Evolutionary conservation across 2,888 invertebrate genomes (phyloP).

Genomic region (Ornithoptera alexandrae): DNA sequence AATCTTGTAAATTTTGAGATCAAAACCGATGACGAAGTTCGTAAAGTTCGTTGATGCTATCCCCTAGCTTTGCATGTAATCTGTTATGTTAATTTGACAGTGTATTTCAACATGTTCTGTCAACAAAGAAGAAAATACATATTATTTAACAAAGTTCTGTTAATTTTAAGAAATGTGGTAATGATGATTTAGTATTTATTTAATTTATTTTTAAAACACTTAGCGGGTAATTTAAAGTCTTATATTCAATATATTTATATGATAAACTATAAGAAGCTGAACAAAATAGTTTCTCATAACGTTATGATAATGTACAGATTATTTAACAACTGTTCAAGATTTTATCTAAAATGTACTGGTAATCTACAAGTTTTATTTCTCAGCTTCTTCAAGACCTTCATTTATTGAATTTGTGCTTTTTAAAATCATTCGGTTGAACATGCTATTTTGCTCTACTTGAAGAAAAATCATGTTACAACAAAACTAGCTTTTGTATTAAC

Average conservation of each 20-base stretch:
- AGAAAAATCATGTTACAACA: too few species aligned
- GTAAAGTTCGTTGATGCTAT: not conserved
- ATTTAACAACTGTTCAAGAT: too few species aligned
- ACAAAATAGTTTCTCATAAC: not conserved
- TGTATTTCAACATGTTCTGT: constrained; percentile 7
- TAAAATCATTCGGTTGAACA: too few species aligned
- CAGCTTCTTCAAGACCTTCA: too few species aligned
- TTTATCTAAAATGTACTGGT: too few species aligned
- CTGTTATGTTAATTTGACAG: constrained; percentile 9
- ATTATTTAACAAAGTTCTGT: constrained; percentile 5
- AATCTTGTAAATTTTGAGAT: too few species aligned
- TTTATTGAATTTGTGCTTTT: too few species aligned
- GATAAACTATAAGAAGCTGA: not conserved
- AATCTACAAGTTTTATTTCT: too few species aligned
- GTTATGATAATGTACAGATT: too few species aligned
- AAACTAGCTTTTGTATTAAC: too few species aligned
- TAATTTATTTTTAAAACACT: not conserved
- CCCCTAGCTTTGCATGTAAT: not conserved
- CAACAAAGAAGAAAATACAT: constrained; percentile 21
- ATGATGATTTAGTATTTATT: constrained; percentile 5
- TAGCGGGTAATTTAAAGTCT: not conserved
- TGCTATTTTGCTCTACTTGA: too few species aligned
- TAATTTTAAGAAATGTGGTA: constrained; percentile 25
- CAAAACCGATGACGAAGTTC: not conserved
- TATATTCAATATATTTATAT: not conserved